Evolutionary conservation across 2,797 vertebrate genomes (phyloP).

Genomic region (Falco peregrinus): DNA sequence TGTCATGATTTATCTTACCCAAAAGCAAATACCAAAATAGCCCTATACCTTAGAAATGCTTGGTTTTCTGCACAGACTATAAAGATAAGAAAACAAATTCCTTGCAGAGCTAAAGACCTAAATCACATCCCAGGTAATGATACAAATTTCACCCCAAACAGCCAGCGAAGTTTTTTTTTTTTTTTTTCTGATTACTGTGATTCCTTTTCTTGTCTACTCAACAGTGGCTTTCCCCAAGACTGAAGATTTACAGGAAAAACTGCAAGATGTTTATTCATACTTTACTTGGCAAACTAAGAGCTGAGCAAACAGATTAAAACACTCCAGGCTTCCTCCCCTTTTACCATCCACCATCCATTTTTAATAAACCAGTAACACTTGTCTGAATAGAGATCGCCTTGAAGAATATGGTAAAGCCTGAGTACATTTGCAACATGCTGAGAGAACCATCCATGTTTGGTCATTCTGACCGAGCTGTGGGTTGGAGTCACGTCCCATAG

Average conservation of each 20-base stretch:
- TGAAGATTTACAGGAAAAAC: neutral
- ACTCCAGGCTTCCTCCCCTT: neutral
- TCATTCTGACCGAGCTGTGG: neutral
- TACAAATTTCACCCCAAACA: neutral
- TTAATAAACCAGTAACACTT: neutral
- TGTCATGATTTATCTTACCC: neutral
- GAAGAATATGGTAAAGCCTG: neutral
- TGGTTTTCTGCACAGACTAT: neutral
- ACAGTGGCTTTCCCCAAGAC: neutral
- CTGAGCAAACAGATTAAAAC: neutral
- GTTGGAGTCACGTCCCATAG: neutral
- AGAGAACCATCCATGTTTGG: neutral
- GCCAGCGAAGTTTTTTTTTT: neutral
- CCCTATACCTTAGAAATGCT: neutral
- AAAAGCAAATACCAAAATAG: neutral
- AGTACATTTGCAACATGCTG: neutral
- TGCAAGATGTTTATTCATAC: neutral
- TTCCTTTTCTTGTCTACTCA: neutral
- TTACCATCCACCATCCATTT: neutral
- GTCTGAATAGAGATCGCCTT: neutral
- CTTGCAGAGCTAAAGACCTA: neutral
- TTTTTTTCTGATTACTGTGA: neutral
- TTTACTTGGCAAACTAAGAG: neutral
- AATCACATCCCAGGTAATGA: neutral
- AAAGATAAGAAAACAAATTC: neutral